phyloP scores from a whole-genome alignment of 1,140 invertebrate species.

The Drosophila orosa region DNA sequence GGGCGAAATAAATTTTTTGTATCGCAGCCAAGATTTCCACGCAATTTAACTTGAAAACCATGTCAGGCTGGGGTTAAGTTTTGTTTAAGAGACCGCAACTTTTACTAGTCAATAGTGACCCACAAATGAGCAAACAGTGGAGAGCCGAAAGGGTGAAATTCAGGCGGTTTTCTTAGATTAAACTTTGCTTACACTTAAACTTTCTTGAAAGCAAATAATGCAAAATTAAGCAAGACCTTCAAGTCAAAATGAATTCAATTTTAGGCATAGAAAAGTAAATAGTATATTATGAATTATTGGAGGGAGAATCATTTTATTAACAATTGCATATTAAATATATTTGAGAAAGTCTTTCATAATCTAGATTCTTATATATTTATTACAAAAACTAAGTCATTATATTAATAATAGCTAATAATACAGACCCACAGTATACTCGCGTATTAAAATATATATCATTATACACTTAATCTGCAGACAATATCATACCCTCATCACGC shows the following conservation, averaged over 20 bases:
- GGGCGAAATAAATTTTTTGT: conserved; percentile 51
- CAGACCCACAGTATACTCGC: neutral
- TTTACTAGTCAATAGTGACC: conserved; percentile 41
- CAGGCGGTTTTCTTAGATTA: neutral
- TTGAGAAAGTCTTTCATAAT: too few species aligned
- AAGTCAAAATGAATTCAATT: too few species aligned
- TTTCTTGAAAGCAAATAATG: neutral
- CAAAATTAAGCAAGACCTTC: too few species aligned
- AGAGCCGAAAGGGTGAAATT: conserved; percentile 1
- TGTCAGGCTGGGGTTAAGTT: conserved; percentile 67
- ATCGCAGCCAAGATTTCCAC: conserved; percentile 78
- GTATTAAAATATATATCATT: conserved; percentile 15
- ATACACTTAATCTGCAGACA: conserved; percentile 57
- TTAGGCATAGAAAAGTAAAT: too few species aligned
- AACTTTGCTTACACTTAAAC: neutral
- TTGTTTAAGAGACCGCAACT: conserved; percentile 45
- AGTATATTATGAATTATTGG: too few species aligned
- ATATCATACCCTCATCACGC: conserved; percentile 77
- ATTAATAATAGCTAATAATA: too few species aligned
- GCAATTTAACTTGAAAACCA: conserved; percentile 79
- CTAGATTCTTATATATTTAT: too few species aligned
- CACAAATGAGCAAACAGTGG: conserved; percentile 12
- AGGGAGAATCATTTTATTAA: too few species aligned
- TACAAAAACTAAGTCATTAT: too few species aligned
- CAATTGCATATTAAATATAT: too few species aligned